phyloP scores from a whole-genome alignment of 2,888 invertebrate species.

The Tethea ocularis region DNA sequence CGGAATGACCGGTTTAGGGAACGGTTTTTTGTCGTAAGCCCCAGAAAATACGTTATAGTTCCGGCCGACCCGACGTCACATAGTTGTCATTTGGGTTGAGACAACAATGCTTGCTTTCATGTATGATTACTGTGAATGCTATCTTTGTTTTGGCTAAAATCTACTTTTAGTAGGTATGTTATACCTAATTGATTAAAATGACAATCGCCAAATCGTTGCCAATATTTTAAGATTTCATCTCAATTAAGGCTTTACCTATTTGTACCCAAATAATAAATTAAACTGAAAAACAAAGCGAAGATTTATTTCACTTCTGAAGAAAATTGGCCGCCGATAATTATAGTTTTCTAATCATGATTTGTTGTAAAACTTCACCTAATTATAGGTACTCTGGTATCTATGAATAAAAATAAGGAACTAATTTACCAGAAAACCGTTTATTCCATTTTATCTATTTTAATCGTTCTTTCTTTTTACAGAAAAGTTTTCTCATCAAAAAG shows the following conservation, averaged over 20 bases:
- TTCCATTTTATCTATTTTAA: constrained; percentile 15
- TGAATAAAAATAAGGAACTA: background rate
- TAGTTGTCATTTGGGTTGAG: background rate
- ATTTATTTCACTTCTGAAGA: background rate
- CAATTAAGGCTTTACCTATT: background rate
- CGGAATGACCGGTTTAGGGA: constrained; percentile 21
- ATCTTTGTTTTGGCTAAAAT: background rate
- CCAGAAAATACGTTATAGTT: constrained; percentile 23
- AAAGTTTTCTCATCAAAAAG: constrained; percentile 43
- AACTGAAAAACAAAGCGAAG: background rate
- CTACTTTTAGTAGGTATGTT: too few species aligned
- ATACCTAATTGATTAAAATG: too few species aligned
- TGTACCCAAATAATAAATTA: background rate
- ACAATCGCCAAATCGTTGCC: too few species aligned
- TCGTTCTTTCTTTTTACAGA: constrained; percentile 20
- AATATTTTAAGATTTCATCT: too few species aligned
- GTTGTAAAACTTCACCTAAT: background rate
- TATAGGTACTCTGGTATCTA: background rate
- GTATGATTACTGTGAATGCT: constrained; percentile 1
- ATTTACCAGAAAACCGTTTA: constrained; percentile 8
- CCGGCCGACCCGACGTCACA: constrained; percentile 13
- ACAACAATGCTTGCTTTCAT: background rate
- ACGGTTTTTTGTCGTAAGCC: constrained; percentile 24
- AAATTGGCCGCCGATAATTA: background rate
- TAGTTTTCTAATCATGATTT: background rate